phyloP scores from a whole-genome alignment of 1,140 invertebrate genomes.

The Maconellicoccus hirsutus region DNA sequence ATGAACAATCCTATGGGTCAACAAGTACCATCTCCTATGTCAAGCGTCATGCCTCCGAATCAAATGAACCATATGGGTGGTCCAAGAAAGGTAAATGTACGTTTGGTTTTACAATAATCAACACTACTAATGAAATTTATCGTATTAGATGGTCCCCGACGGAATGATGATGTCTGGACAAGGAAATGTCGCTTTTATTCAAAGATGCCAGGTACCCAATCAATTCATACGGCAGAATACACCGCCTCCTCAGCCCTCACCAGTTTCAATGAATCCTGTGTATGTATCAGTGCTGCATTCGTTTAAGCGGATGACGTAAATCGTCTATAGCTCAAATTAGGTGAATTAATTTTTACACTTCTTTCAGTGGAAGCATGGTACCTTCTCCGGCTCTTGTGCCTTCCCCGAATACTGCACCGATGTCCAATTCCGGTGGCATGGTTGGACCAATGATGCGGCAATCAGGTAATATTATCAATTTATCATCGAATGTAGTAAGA shows the following conservation, averaged over 20 bases:
- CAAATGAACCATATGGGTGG: constrained; percentile 32
- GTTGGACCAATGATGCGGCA: constrained; percentile 34
- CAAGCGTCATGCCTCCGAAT: constrained; percentile 31
- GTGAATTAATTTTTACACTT: not conserved
- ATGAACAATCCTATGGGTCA: not conserved
- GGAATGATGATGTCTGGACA: constrained; percentile 26
- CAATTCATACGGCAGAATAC: constrained; percentile 19
- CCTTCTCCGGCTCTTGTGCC: constrained; percentile 56
- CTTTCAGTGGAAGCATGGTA: constrained; percentile 41
- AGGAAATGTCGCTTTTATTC: constrained; percentile 12
- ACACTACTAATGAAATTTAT: too few species aligned
- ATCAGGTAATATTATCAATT: constrained; percentile 34
- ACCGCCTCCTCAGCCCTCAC: not conserved
- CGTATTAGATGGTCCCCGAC: too few species aligned
- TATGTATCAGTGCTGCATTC: not conserved
- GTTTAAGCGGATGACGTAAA: not conserved
- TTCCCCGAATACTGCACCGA: constrained; percentile 44
- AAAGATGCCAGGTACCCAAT: not conserved
- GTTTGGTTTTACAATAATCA: too few species aligned
- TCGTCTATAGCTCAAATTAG: not conserved
- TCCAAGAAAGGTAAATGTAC: constrained; percentile 26
- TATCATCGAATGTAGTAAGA: not conserved
- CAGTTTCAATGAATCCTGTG: constrained; percentile 11
- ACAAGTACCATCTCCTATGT: constrained; percentile 10
- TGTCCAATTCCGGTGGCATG: constrained; percentile 38